phyloP scores from a whole-genome alignment of 2,888 invertebrate species.

The Anodontia alba region DNA sequence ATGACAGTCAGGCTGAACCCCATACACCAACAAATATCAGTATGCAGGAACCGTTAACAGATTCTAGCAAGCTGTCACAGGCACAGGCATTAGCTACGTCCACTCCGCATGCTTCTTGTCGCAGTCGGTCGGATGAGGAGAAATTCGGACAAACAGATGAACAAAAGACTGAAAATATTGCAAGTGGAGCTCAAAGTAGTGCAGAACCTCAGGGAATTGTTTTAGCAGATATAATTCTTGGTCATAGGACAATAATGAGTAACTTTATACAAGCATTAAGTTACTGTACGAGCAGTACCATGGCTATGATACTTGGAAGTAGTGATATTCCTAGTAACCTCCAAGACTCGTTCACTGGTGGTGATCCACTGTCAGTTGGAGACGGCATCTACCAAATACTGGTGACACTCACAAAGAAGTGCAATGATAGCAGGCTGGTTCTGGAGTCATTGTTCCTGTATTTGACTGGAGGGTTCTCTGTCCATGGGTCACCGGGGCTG shows the following conservation, averaged over 20 bases:
- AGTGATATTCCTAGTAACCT: constrained; percentile 78
- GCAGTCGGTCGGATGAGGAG: constrained; percentile 78
- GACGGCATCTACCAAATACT: constrained; percentile 95
- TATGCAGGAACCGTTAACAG: constrained; percentile 71
- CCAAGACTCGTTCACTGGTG: constrained; percentile 78
- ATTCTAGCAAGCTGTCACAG: constrained; percentile 76
- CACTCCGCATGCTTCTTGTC: constrained; percentile 58
- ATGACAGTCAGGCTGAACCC: constrained; percentile 57
- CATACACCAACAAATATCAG: constrained; percentile 41
- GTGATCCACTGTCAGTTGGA: constrained; percentile 90
- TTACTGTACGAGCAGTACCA: constrained; percentile 90
- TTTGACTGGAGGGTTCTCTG: constrained; percentile 84
- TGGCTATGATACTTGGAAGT: constrained; percentile 89
- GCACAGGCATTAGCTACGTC: constrained; percentile 73
- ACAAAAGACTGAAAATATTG: constrained; percentile 84
- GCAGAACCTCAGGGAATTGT: constrained; percentile 55
- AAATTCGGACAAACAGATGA: constrained; percentile 90
- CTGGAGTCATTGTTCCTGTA: constrained; percentile 92
- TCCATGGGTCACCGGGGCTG: constrained; percentile 70
- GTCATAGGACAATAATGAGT: constrained; percentile 90
- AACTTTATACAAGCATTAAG: constrained; percentile 92
- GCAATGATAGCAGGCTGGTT: constrained; percentile 91
- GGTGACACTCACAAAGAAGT: constrained; percentile 90
- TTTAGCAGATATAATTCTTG: constrained; percentile 81
- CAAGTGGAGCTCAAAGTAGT: constrained; percentile 9